A percentile compares a stretch with the other conserved stretches of the same genome.
phyloP scores from a whole-genome alignment of 2,797 vertebrate species.

The Oophaga sylvatica region DNA sequence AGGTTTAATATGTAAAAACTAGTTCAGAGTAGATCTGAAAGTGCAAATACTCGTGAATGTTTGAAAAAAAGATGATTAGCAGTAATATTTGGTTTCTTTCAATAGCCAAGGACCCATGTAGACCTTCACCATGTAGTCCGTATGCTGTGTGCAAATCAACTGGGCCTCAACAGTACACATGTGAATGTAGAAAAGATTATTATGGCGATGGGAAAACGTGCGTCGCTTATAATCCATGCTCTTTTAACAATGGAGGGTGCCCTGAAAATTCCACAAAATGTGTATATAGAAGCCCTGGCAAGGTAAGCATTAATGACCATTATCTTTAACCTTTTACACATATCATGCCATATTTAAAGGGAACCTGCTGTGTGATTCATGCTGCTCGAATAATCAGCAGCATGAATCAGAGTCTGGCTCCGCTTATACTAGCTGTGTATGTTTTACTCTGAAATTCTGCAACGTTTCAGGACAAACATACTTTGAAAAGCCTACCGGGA shows the following conservation, averaged over 20 bases:
- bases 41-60: background rate
- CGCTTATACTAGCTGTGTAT: too few relatives aligned
- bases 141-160: conserved; percentile 76
- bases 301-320: conserved; percentile 73
- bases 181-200: conserved; percentile 82
- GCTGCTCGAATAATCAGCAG: too few relatives aligned
- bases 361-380: too few relatives aligned
- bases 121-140: conserved; percentile 69
- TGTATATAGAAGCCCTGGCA: conserved; percentile 76
- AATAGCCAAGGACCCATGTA: conserved; percentile 72
- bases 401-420: too few relatives aligned
- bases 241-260: conserved; percentile 83
- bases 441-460: too few relatives aligned
- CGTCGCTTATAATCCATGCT: conserved; percentile 82
- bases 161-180: conserved; percentile 71
- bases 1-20: too few relatives aligned
- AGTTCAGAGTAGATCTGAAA: background rate
- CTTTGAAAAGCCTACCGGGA: too few relatives aligned
- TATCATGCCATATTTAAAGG: too few relatives aligned
- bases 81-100: conserved; percentile 20
- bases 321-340: background rate
- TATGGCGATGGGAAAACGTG: conserved; percentile 86
- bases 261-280: conserved; percentile 82
- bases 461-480: too few relatives aligned
- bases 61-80: background rate